Conservation (phyloP, 2,113 vertebrate species). For the Ondatra zibethicus region DNA sequence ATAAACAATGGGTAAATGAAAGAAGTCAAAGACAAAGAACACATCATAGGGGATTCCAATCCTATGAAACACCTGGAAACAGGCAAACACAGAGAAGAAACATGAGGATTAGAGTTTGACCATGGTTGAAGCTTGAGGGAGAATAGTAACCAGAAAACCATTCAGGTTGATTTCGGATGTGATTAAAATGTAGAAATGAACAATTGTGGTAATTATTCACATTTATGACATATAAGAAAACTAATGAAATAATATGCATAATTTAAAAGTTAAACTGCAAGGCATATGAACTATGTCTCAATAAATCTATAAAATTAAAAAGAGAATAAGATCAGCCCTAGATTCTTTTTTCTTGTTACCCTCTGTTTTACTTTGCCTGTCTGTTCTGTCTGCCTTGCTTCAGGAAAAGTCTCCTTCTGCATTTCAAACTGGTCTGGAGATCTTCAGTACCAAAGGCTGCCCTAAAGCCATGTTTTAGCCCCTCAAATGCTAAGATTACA, state of each 20-base stretch:
- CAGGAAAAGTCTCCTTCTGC: too few relatives aligned
- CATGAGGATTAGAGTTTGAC: neutral
- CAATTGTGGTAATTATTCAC: neutral
- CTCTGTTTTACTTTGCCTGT: neutral
- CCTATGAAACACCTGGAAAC: neutral
- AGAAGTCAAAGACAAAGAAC: neutral
- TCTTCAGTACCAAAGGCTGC: neutral
- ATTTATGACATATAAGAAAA: neutral
- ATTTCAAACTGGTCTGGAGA: neutral
- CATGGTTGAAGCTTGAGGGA: neutral
- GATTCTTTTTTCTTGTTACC: neutral
- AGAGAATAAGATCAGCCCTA: neutral
- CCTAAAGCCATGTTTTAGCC: neutral
- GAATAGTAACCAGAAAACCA: neutral
- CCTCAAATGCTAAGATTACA: neutral
- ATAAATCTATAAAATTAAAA: neutral
- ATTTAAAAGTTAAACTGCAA: neutral
- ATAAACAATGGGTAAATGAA: neutral
- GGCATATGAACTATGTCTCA: neutral
- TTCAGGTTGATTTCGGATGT: neutral
- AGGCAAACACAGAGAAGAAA: neutral
- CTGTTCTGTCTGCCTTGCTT: neutral
- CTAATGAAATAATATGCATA: neutral
- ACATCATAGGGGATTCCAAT: neutral
- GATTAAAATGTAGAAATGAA: neutral